These are phyloP conservation scores for Habropoda laboriosa DNA, from an alignment of 1,140 invertebrate species.

Conservation along the genomic window DNA sequence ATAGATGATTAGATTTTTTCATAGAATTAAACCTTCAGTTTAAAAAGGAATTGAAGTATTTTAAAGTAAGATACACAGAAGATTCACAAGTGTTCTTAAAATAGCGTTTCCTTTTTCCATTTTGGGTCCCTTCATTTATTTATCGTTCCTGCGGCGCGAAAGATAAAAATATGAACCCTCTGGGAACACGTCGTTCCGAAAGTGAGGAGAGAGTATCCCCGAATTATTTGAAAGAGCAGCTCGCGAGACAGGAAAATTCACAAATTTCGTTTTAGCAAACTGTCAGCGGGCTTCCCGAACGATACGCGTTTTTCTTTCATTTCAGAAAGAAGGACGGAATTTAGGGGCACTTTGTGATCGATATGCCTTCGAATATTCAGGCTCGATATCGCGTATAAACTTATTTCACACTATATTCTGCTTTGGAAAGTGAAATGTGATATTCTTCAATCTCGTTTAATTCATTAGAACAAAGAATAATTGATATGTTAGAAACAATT, in stretches of 20 bases:
- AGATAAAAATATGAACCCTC: conserved; percentile 14
- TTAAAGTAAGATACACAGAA: too few species aligned
- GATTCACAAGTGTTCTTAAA: not conserved
- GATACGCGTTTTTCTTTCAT: not conserved
- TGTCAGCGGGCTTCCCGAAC: not conserved
- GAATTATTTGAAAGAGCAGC: conserved; percentile 3
- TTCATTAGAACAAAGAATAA: too few species aligned
- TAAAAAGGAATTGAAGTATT: too few species aligned
- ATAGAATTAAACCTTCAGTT: too few species aligned
- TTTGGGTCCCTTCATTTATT: conserved; percentile 7
- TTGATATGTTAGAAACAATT: too few species aligned
- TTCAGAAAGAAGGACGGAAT: not conserved
- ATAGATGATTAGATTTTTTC: too few species aligned
- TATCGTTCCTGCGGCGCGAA: not conserved
- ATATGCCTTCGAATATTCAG: too few species aligned
- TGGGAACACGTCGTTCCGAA: not conserved
- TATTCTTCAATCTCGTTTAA: too few species aligned
- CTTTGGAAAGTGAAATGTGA: not conserved
- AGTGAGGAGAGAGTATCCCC: not conserved
- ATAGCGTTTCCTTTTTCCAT: not conserved
- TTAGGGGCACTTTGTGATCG: not conserved
- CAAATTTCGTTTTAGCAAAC: conserved; percentile 33
- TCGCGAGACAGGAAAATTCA: not conserved
- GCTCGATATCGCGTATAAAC: not conserved
- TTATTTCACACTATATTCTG: not conserved